phyloP scores from a whole-genome alignment of 2,113 vertebrate species.

The Nannobrachium achirus region DNA sequence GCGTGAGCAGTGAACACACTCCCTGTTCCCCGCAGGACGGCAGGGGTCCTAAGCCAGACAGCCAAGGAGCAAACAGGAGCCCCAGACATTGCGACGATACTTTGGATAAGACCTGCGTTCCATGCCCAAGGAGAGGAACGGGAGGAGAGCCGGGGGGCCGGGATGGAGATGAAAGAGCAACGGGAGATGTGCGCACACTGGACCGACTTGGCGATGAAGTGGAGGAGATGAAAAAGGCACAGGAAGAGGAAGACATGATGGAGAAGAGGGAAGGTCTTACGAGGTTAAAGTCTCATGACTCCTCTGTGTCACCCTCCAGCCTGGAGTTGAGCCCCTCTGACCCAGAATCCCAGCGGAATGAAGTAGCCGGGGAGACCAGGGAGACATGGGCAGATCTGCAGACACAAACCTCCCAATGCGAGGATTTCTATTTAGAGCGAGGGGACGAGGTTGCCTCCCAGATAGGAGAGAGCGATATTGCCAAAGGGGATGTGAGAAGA shows the following conservation, averaged over 20 bases:
- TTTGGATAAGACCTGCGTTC: constrained; percentile 36
- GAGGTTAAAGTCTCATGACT: background rate
- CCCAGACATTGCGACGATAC: constrained; percentile 33
- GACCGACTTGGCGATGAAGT: constrained; percentile 8
- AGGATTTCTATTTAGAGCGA: constrained; percentile 6
- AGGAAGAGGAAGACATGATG: constrained; percentile 25
- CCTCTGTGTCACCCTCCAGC: constrained; percentile 28
- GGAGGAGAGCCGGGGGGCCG: constrained; percentile 25
- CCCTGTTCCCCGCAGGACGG: constrained; percentile 24
- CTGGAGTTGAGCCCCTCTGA: constrained; percentile 22
- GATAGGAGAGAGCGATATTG: background rate
- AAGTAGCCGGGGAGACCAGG: constrained; percentile 5
- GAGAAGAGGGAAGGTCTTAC: background rate
- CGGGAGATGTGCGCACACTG: background rate
- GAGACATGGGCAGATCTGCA: background rate
- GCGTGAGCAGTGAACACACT: constrained; percentile 15
- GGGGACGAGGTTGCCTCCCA: constrained; percentile 11
- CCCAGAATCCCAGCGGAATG: constrained; percentile 21
- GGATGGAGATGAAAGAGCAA: constrained; percentile 14
- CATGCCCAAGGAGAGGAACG: constrained; percentile 25
- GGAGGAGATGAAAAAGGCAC: constrained; percentile 27
- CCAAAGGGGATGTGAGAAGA: background rate
- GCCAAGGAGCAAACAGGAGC: constrained; percentile 23
- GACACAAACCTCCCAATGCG: constrained; percentile 13
- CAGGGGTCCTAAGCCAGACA: constrained; percentile 22